Evolutionary conservation across 2,888 invertebrate genomes (phyloP).

Genomic region (Lucinisca nassula): DNA sequence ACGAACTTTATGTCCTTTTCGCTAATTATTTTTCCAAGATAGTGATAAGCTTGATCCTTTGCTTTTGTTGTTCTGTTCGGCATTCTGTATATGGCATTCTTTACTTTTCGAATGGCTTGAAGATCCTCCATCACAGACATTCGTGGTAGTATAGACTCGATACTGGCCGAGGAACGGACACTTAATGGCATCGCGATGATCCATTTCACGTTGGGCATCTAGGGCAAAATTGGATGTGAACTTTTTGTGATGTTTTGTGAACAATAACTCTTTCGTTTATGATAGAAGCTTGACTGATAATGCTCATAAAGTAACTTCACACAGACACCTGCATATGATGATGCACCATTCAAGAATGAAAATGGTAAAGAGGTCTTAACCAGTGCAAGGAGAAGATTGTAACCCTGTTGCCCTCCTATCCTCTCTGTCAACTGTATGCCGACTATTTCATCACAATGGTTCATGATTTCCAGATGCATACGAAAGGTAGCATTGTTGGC

Average conservation of each 20-base stretch:
- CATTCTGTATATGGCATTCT: not conserved
- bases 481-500: not conserved
- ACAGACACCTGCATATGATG: conserved; percentile 18
- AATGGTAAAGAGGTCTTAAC: conserved; percentile 33
- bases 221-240: not conserved
- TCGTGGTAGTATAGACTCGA: conserved; percentile 21
- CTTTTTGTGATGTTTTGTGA: not conserved
- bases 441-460: not conserved
- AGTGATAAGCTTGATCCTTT: not conserved
- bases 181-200: conserved; percentile 33
- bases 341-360: conserved; percentile 26
- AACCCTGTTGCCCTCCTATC: not conserved
- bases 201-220: conserved; percentile 31
- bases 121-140: conserved; percentile 50
- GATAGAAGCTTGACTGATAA: not conserved
- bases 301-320: not conserved
- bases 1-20: not conserved
- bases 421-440: not conserved
- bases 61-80: not conserved
- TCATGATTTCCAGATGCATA: not conserved
- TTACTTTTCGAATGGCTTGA: conserved; percentile 11
- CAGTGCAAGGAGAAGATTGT: conserved; percentile 6
- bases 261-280: conserved; percentile 8
- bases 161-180: conserved; percentile 38
- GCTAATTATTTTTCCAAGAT: not conserved